These are phyloP conservation scores for Nebria brevicollis DNA, from an alignment of 2,888 invertebrate species.

Conservation along the genomic window DNA sequence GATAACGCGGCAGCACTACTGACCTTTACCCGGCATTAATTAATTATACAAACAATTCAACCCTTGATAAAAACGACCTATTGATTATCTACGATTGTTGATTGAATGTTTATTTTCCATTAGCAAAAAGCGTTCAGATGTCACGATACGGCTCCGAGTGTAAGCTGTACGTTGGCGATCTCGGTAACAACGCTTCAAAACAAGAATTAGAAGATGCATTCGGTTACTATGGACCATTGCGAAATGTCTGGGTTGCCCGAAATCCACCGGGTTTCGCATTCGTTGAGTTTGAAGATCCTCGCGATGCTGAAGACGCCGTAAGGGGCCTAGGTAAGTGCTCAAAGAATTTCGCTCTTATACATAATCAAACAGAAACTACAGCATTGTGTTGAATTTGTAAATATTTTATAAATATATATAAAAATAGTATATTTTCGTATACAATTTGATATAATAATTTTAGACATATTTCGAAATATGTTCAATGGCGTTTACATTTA, in stretches of 20 bases:
- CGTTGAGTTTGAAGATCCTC: slow-evolving; percentile 91
- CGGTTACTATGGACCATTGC: slow-evolving; percentile 88
- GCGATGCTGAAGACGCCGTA: slow-evolving; percentile 93
- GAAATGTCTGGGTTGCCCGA: slow-evolving; percentile 97
- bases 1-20: slow-evolving; percentile 29
- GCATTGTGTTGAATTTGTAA: too few species aligned
- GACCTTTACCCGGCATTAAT: slow-evolving; percentile 44
- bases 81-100: slow-evolving; percentile 6
- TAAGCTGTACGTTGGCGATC: slow-evolving; percentile 95
- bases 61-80: slow-evolving; percentile 11
- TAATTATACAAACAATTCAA: slow-evolving; percentile 17
- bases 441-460: too few species aligned
- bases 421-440: too few species aligned
- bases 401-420: too few species aligned
- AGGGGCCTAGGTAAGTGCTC: slow-evolving; percentile 60
- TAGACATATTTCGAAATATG: neutral
- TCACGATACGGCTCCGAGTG: slow-evolving; percentile 86
- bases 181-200: slow-evolving; percentile 91
- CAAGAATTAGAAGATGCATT: slow-evolving; percentile 94
- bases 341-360: neutral
- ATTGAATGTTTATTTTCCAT: slow-evolving; percentile 5
- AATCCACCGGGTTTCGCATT: slow-evolving; percentile 96
- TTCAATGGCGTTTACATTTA: neutral
- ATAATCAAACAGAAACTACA: neutral
- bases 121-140: slow-evolving; percentile 64